Evolutionary conservation across 2,797 vertebrate species (phyloP).

Genomic region (Notolepis coatsorum): DNA sequence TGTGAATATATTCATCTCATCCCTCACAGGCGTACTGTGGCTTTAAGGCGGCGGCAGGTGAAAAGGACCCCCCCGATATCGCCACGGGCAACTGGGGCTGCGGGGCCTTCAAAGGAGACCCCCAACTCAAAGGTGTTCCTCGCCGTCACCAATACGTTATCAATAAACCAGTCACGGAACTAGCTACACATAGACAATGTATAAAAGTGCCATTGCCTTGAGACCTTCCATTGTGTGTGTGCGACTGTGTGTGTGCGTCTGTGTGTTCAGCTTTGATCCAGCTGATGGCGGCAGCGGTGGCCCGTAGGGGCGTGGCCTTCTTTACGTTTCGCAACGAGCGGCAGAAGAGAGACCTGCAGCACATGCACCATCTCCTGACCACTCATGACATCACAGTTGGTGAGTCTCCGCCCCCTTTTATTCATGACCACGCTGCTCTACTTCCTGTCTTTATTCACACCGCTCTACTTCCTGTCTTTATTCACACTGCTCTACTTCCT

Average conservation of each 20-base stretch:
- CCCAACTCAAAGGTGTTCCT: slow-evolving; percentile 77
- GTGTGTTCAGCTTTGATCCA: slow-evolving; percentile 73
- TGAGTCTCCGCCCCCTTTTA: no score
- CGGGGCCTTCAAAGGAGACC: slow-evolving; percentile 77
- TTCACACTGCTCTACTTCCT: no score
- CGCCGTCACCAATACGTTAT: no score
- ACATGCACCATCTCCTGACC: slow-evolving; percentile 56
- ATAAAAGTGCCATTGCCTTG: no score
- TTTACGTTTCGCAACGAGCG: slow-evolving; percentile 65
- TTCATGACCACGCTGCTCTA: not conserved
- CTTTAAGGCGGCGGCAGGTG: slow-evolving; percentile 40
- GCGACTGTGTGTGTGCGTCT: no score
- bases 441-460: no score
- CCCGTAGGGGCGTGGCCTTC: slow-evolving; percentile 64
- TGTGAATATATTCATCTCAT: not conserved
- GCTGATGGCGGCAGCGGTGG: slow-evolving; percentile 78
- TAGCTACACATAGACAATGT: no score
- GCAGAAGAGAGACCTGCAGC: slow-evolving; percentile 33
- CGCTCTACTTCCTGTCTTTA: no score
- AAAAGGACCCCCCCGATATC: slow-evolving; percentile 47
- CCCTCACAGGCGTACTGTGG: slow-evolving; percentile 76
- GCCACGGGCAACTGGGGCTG: slow-evolving; percentile 85
- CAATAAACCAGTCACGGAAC: no score
- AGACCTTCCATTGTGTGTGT: not conserved
- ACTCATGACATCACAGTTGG: slow-evolving; percentile 58